phyloP scores from a whole-genome alignment of 2,797 vertebrate genomes.

The Huso huso region DNA sequence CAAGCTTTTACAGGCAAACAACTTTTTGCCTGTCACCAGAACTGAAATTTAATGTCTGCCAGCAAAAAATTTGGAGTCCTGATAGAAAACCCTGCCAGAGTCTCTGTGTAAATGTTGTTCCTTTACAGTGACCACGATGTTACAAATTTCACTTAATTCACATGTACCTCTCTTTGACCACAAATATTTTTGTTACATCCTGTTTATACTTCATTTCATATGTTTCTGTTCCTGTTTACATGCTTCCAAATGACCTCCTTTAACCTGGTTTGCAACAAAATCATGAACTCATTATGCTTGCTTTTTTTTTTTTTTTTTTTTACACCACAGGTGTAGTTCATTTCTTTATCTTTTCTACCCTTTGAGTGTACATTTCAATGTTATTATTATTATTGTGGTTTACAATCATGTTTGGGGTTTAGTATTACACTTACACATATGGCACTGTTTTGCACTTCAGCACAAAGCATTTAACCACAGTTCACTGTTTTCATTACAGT shows the following conservation, averaged over 20 bases:
- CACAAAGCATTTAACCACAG: slow-evolving; percentile 12
- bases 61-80: too few species aligned
- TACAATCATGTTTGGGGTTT: slow-evolving; percentile 17
- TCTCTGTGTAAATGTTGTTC: too few species aligned
- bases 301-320: background rate
- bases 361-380: slow-evolving; percentile 20
- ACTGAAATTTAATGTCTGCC: too few species aligned
- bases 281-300: background rate
- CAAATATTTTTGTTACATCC: background rate
- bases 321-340: slow-evolving; percentile 9
- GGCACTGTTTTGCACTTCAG: slow-evolving; percentile 12
- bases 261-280: background rate
- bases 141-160: too few species aligned
- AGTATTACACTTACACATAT: slow-evolving; percentile 1
- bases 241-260: background rate
- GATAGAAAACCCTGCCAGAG: too few species aligned
- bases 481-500: slow-evolving; percentile 1
- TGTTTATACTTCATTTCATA: slow-evolving; percentile 10
- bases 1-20: too few species aligned
- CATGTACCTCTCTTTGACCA: too few species aligned
- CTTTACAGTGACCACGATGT: too few species aligned
- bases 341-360: slow-evolving; percentile 4
- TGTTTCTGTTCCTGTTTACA: slow-evolving; percentile 11
- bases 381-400: slow-evolving; percentile 15
- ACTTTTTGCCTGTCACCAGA: too few species aligned